A percentile compares a stretch with the other conserved stretches of the same genome.
These are phyloP conservation scores for Conus canariensis DNA, from an alignment of 2,888 invertebrate species.

Conservation along the genomic window DNA sequence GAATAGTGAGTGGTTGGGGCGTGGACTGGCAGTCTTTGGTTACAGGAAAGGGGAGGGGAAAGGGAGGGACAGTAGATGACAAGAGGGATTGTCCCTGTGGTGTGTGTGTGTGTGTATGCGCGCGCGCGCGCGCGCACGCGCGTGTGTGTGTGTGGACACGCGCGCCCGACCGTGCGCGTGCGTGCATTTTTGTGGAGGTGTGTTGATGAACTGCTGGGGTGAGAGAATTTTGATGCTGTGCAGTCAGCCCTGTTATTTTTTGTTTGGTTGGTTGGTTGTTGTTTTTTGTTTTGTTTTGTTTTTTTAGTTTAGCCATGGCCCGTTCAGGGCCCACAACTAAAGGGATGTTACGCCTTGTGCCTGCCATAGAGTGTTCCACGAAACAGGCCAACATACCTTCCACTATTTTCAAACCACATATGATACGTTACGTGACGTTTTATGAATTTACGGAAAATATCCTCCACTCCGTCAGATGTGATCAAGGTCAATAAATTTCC, in stretches of 20 bases:
- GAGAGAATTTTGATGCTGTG: not conserved
- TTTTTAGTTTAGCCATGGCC: too few species aligned
- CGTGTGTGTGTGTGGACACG: not conserved
- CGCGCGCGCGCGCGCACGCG: not conserved
- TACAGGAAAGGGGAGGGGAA: slow-evolving; percentile 9
- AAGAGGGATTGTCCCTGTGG: not conserved
- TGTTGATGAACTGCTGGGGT: not conserved
- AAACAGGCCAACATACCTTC: too few species aligned
- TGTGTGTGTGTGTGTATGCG: slow-evolving; percentile 9
- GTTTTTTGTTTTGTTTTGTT: too few species aligned
- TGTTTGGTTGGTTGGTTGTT: too few species aligned
- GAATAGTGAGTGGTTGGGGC: not conserved
- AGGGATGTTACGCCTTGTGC: too few species aligned
- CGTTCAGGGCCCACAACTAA: too few species aligned
- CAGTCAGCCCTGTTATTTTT: not conserved
- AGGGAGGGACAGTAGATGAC: not conserved
- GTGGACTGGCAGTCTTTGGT: not conserved
- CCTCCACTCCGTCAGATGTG: too few species aligned
- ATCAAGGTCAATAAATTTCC: too few species aligned
- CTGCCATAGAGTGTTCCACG: too few species aligned
- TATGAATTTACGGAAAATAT: too few species aligned
- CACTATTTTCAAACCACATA: too few species aligned
- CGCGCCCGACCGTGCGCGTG: not conserved
- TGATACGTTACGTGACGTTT: too few species aligned
- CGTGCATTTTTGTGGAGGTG: not conserved